phyloP scores from a whole-genome alignment of 2,888 invertebrate genomes.

The Cryptocephalus primarius region DNA sequence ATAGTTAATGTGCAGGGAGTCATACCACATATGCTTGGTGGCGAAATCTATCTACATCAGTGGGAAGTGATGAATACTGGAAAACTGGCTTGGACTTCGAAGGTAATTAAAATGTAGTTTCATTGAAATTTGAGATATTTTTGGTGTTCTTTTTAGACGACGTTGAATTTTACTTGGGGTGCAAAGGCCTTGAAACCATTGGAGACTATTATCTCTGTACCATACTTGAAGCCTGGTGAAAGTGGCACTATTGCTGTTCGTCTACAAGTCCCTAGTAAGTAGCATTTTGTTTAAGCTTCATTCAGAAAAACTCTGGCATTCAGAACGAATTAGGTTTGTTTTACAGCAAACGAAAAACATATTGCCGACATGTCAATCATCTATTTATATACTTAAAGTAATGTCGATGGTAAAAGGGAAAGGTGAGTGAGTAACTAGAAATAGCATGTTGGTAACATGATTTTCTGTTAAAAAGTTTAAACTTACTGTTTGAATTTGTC shows the following conservation, averaged over 20 bases:
- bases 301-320: too few relatives aligned
- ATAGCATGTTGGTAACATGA: too few relatives aligned
- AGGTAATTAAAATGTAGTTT: constrained; percentile 17
- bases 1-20: constrained; percentile 12
- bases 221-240: constrained; percentile 32
- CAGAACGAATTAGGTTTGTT: too few relatives aligned
- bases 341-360: too few relatives aligned
- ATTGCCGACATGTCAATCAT: too few relatives aligned
- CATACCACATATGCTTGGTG: constrained; percentile 28
- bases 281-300: neutral
- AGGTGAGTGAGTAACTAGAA: too few relatives aligned
- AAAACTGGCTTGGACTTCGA: constrained; percentile 28
- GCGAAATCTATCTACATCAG: constrained; percentile 31
- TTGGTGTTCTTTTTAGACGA: constrained; percentile 27
- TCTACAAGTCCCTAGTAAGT: constrained; percentile 33
- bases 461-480: too few relatives aligned
- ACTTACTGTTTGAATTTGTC: too few relatives aligned
- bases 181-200: constrained; percentile 31
- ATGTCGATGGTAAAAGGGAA: too few relatives aligned
- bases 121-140: neutral
- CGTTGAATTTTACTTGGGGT: constrained; percentile 36
- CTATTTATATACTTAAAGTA: too few relatives aligned
- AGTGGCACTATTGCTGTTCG: constrained; percentile 27
- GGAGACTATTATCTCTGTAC: constrained; percentile 27
- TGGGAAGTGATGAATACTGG: constrained; percentile 37